Conservation (phyloP, 1,140 invertebrate genomes). For the Sminthurinus signatus region DNA sequence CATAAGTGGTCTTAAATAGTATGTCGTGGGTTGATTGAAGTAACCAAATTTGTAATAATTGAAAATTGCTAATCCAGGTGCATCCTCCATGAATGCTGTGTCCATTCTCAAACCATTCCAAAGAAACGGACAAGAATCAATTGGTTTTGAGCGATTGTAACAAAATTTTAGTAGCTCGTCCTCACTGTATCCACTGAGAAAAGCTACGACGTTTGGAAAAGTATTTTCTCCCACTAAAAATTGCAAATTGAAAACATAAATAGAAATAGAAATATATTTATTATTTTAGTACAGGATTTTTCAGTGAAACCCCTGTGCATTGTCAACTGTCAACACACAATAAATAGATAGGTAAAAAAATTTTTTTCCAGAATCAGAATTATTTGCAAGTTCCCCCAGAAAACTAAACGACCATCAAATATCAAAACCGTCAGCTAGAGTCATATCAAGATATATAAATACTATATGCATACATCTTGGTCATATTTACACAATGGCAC, state of each 20-base stretch:
- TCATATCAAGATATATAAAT: background rate
- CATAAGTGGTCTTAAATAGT: conserved; percentile 46
- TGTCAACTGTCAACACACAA: too few relatives aligned
- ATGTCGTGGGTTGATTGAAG: conserved; percentile 45
- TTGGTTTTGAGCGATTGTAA: conserved; percentile 19
- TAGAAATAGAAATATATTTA: too few relatives aligned
- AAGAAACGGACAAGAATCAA: conserved; percentile 33
- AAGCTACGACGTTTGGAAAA: conserved; percentile 31
- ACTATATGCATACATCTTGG: background rate
- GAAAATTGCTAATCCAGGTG: conserved; percentile 44
- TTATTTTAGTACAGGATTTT: too few relatives aligned
- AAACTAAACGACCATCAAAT: too few relatives aligned
- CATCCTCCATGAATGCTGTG: conserved; percentile 34
- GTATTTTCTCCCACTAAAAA: conserved; percentile 38
- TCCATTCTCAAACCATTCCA: conserved; percentile 29
- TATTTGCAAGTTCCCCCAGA: too few relatives aligned
- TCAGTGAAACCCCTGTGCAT: too few relatives aligned
- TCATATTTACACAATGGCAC: too few relatives aligned
- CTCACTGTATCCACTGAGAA: conserved; percentile 20
- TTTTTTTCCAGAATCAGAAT: too few relatives aligned
- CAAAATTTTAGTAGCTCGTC: conserved; percentile 14
- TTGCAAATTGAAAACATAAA: too few relatives aligned
- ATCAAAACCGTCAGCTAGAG: background rate
- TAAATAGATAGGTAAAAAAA: too few relatives aligned
- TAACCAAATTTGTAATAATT: conserved; percentile 47